A percentile compares a stretch with the other conserved stretches of the same genome.
Evolutionary conservation across 2,888 invertebrate genomes (phyloP).

Genomic region (Tholera decimalis): DNA sequence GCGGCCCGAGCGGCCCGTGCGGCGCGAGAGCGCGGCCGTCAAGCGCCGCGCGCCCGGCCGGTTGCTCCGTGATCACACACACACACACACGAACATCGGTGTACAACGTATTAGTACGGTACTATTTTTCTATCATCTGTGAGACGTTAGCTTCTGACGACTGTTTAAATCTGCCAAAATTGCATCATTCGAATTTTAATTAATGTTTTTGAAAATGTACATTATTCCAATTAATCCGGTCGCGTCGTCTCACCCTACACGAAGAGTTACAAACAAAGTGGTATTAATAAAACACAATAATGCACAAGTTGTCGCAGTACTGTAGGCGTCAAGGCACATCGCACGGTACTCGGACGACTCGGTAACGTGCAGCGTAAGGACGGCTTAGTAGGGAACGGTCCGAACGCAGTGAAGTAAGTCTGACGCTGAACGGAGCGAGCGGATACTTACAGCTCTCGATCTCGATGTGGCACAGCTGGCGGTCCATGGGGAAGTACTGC

Average conservation of each 20-base stretch:
- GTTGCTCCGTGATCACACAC: conserved; percentile 76
- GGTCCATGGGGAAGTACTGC: conserved; percentile 98
- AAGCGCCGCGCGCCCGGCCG: conserved; percentile 64
- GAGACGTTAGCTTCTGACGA: conserved; percentile 59
- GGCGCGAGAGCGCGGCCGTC: conserved; percentile 67
- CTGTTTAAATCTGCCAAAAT: conserved; percentile 48
- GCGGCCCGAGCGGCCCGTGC: conserved; percentile 65
- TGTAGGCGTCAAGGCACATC: conserved; percentile 24
- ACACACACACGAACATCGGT: conserved; percentile 67
- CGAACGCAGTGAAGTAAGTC: conserved; percentile 43
- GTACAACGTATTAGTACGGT: conserved; percentile 59
- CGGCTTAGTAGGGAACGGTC: conserved; percentile 19
- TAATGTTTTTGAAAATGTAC: conserved; percentile 24
- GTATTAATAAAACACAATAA: conserved; percentile 38
- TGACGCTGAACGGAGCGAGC: conserved; percentile 37
- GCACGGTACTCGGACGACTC: conserved; percentile 26
- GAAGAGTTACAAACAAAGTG: conserved; percentile 51
- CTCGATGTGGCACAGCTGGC: conserved; percentile 97
- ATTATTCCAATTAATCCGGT: conserved; percentile 41
- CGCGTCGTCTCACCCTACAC: conserved; percentile 56
- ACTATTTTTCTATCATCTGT: conserved; percentile 79
- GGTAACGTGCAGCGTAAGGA: conserved; percentile 40
- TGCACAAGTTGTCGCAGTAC: conserved; percentile 29
- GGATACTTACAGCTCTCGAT: conserved; percentile 98
- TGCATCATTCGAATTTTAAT: conserved; percentile 26